Evolutionary conservation across 1,140 invertebrate species (phyloP), one percentile per base, ranked within the genome.

Genomic region (Ctenoplectra terminalis): DNA sequence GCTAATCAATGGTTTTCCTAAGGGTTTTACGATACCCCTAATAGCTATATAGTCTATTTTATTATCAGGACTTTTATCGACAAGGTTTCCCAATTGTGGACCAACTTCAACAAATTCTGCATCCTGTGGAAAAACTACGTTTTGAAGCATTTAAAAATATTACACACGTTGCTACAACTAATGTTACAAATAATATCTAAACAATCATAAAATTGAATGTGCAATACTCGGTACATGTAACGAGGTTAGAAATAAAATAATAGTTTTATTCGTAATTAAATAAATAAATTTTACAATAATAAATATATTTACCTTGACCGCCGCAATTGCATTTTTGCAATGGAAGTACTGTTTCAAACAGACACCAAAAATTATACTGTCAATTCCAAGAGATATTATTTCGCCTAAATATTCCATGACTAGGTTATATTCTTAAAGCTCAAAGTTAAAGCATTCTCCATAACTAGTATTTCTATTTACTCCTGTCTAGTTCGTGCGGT

Each of bases 41-140:
- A 97, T 94, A 15, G 96, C 96, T 40, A 96, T 95, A 94, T 97
- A 97, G 20, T 95, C 94, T 83, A 97, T 94, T 88, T 95, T 96
- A 79, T 95, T 94, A 75, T 95, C 94, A 17, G 95, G 92, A 80
- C 95, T 94, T 61, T 95, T 94, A 34, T 94, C 90, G 11, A 97
- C 90, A 81, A 95, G 92, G 29, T 95, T 92, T 66, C 94, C 95
- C 9, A 97, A 90, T 61, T 95, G 93, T 63, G 93, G 88, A 85
- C 96, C 95, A 77, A 97, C 95, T 71, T 96, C 95, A 34, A 96
- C 90, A 67, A 96, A 94, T 60, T 96, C 96, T 29, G 96, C 96
- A 84, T 93, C 94, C 96, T 94, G 40, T 50, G 90, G 88, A 80
- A 70, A 46, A 75, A 69, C 74, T 50, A 61, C 37, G 43, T 64